Percentiles rank a stretch among this genome's conserved stretches.
These are phyloP conservation scores for Botia kubotai DNA, from an alignment of 2,797 vertebrate species.

Conservation along the genomic window DNA sequence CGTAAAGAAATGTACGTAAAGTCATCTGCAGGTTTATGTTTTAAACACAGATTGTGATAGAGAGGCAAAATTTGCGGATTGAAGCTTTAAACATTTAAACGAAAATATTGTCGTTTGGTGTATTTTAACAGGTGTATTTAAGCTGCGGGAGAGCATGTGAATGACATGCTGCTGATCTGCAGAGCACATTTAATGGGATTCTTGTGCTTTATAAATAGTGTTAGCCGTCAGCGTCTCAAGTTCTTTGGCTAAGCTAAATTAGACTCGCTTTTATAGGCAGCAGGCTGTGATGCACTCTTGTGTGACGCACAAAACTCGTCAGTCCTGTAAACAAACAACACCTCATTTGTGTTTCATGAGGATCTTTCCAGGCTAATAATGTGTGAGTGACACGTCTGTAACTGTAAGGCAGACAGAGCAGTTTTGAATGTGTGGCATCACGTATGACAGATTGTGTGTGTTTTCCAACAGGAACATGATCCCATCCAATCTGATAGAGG, in stretches of 20 bases:
- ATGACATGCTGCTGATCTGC: constrained; percentile 52
- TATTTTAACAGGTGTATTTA: constrained; percentile 65
- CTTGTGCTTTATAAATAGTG: constrained; percentile 39
- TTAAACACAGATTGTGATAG: no score
- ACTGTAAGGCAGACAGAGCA: not conserved
- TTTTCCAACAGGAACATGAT: constrained; percentile 85
- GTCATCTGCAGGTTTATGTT: no score
- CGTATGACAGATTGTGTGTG: constrained; percentile 16
- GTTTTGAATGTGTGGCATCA: not conserved
- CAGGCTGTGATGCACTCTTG: not conserved
- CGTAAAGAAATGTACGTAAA: no score
- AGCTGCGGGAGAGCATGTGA: constrained; percentile 34
- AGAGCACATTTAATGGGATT: constrained; percentile 62
- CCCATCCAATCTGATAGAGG: constrained; percentile 88
- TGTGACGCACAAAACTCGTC: not conserved
- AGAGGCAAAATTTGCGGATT: no score
- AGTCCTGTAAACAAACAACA: not conserved
- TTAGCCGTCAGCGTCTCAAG: constrained; percentile 12
- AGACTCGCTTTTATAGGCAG: not conserved
- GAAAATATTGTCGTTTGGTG: no score
- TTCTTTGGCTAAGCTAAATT: not conserved
- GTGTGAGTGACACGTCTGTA: not conserved
- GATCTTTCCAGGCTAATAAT: not conserved
- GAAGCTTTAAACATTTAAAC: no score
- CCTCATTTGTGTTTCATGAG: not conserved